Evolutionary conservation across 1,140 invertebrate genomes (phyloP).

Genomic region (Nasonia giraulti): DNA sequence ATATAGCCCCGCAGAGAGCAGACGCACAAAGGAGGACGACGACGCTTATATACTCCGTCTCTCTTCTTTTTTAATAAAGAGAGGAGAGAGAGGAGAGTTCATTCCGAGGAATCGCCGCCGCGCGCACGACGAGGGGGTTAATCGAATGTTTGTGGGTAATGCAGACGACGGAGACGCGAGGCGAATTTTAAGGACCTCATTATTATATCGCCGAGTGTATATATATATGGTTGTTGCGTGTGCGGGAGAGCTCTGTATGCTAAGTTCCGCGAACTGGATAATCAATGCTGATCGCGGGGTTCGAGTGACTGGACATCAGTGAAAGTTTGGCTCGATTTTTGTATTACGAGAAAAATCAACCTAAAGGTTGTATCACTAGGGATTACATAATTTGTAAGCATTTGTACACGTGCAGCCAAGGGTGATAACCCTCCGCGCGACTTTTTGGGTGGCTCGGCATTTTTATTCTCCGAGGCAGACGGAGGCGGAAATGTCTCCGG

Average conservation of each 20-base stretch:
- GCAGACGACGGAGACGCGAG: not conserved
- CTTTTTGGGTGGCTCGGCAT: constrained; percentile 9
- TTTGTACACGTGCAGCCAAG: not conserved
- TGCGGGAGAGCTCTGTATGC: not conserved
- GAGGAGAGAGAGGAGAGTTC: not conserved
- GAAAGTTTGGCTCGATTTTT: constrained; percentile 16
- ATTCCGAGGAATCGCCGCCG: not conserved
- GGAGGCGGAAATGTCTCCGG: constrained; percentile 1
- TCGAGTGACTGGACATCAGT: not conserved
- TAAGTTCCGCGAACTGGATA: constrained; percentile 7
- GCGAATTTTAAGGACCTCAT: constrained; percentile 16
- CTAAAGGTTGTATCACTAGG: too few relatives aligned
- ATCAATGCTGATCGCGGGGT: not conserved
- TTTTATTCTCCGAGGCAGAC: not conserved
- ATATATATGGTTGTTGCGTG: too few relatives aligned
- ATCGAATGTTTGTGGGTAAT: constrained; percentile 43
- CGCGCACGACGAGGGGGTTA: constrained; percentile 10
- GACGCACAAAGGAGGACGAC: constrained; percentile 15
- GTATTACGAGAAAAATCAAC: not conserved
- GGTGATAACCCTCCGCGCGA: not conserved
- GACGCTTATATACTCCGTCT: not conserved
- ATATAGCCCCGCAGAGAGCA: too few relatives aligned
- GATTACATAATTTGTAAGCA: not conserved
- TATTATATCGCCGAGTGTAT: not conserved
- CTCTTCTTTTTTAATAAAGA: constrained; percentile 6